Base-by-base conservation (phyloP, 2,888 invertebrate species). In the Nomada goodeniana region DNA sequence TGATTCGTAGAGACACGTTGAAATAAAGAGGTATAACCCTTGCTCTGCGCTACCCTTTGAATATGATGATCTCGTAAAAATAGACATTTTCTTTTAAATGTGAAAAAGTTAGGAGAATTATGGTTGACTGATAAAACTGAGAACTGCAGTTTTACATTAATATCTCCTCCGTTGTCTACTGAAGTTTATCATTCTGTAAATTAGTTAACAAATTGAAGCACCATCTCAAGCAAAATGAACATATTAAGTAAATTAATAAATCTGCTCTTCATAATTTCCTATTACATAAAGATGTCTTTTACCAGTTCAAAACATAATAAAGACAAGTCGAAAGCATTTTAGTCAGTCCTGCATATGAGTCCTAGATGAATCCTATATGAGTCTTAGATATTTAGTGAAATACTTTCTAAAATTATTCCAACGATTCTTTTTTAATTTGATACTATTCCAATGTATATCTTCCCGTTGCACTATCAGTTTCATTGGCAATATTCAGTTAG, bases 1-100 rank as follows among this genome's bases (percentile, higher is more conserved):
- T 18, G 84, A 83, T 82, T 86, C 76, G 57, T 53, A 36, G 73
- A 52, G 52, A 42, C 42, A 29, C 18, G 18, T 0, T 63, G 47
- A 69, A 20, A 60, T 26, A 47, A 59, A 20, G n/a, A 20, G 20
- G 52, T 26, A 13, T 11, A 65, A 52, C 29, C 29, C 15, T 18
- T 55, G 20, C 23, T n/a, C 13, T 7, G 55, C 7, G 0, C 7
- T 11, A 23, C 18, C 18, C 10, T 55, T 68, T 68, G 5, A 42
- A 29, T 29, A 65, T n/a, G 18, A 26, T 5, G 18, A 15, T 36
- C 5, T 47, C 18, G 23, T 7, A 47, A 18, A 5, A n/a, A 50
- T 57, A 36, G 36, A 36, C 36, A 36, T 36, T 36, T 26, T 1
- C 26, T 26, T 26, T 36, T 36, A 36, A 36, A 7, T 36, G 36